Percentiles rank a stretch among this genome's conserved stretches.
Conservation (phyloP, 2,113 vertebrate species). For the Coptodon bakossiorum region DNA sequence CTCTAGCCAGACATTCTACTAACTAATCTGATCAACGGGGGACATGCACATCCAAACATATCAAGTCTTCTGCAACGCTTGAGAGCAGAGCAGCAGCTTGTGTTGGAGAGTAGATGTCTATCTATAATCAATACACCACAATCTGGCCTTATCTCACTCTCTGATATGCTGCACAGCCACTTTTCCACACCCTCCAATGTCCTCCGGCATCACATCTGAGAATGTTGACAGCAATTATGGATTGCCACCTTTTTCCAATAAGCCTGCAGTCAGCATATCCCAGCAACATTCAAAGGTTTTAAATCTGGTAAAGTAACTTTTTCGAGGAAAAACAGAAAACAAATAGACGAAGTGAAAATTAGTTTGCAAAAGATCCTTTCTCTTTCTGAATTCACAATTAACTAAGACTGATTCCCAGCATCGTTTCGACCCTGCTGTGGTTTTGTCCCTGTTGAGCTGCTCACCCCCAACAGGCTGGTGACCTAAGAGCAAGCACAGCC, state of each 20-base stretch:
- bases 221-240: conserved; percentile 51
- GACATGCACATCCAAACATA: conserved; percentile 28
- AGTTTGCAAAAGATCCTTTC: neutral
- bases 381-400: neutral
- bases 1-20: conserved; percentile 17
- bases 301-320: conserved; percentile 18
- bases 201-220: conserved; percentile 29
- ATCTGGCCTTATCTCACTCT: conserved; percentile 60
- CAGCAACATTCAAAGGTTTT: neutral
- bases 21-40: conserved; percentile 31
- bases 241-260: conserved; percentile 48
- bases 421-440: conserved; percentile 7
- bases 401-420: conserved; percentile 9
- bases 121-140: conserved; percentile 66
- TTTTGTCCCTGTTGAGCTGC: conserved; percentile 6
- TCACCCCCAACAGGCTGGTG: conserved; percentile 23
- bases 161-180: conserved; percentile 54
- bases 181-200: conserved; percentile 44
- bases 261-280: conserved; percentile 7
- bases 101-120: conserved; percentile 59
- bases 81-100: conserved; percentile 31
- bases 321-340: neutral
- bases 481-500: conserved; percentile 16
- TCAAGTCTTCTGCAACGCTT: conserved; percentile 18
- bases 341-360: neutral